Evolutionary conservation across 2,113 vertebrate species (phyloP).

Genomic region (Gavia stellata): DNA sequence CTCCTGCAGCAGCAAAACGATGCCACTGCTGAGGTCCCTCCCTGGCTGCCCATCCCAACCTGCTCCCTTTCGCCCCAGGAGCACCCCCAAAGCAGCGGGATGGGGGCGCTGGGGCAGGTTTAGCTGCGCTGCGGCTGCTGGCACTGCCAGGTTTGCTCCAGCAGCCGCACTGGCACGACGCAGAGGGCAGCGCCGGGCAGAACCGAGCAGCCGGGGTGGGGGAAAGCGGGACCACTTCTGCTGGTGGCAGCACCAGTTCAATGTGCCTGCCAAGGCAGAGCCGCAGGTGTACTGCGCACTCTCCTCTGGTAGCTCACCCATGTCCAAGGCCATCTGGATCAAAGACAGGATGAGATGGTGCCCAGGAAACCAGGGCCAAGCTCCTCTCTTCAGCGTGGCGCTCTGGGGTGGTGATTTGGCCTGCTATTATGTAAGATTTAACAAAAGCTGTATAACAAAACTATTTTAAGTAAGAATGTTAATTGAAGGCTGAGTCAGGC

Average conservation of each 20-base stretch:
- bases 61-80: neutral
- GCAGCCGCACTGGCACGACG: neutral
- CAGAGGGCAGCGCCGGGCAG: rapidly evolving
- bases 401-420: neutral
- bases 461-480: slow-evolving; percentile 62
- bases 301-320: neutral
- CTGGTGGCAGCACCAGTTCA: neutral
- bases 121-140: rapidly evolving
- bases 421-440: slow-evolving; percentile 41
- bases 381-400: neutral
- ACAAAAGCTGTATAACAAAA: slow-evolving; percentile 52
- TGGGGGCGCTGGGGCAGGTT: neutral
- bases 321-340: neutral
- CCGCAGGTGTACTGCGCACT: neutral
- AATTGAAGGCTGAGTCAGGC: slow-evolving; percentile 65
- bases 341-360: neutral
- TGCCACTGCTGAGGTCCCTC: neutral
- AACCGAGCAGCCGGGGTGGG: rapidly evolving
- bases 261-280: neutral
- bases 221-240: neutral
- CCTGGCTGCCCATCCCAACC: rapidly evolving
- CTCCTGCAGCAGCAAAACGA: neutral
- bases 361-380: neutral
- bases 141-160: neutral
- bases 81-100: neutral